Conservation (phyloP, 2,888 invertebrate genomes). For the Ferrisia virgata region DNA sequence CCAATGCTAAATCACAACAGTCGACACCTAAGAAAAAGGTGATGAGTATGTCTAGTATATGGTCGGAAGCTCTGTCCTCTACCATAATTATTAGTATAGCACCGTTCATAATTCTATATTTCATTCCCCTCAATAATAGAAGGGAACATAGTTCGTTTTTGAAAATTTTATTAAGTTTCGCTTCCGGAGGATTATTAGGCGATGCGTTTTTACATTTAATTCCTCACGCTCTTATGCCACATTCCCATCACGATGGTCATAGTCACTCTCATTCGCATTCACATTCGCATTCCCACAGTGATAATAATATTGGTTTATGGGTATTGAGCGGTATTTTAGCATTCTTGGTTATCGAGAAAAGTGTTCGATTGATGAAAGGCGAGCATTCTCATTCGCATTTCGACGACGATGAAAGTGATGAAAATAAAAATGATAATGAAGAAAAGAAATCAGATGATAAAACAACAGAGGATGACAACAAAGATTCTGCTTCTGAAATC, state of each 20-base stretch:
- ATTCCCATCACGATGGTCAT: slow-evolving; percentile 53
- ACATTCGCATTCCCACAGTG: slow-evolving; percentile 53
- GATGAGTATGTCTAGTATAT: slow-evolving; percentile 54
- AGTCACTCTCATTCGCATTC: slow-evolving; percentile 52
- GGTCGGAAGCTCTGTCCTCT: slow-evolving; percentile 81
- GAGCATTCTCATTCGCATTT: slow-evolving; percentile 73
- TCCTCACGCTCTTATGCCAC: slow-evolving; percentile 82
- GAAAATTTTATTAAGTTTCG: slow-evolving; percentile 88
- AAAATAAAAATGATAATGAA: slow-evolving; percentile 52
- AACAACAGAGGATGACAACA: background rate
- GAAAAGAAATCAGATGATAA: slow-evolving; percentile 27
- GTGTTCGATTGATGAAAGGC: slow-evolving; percentile 81
- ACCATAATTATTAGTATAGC: slow-evolving; percentile 92
- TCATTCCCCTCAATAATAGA: slow-evolving; percentile 87
- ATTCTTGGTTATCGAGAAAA: slow-evolving; percentile 90
- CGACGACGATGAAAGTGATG: slow-evolving; percentile 49
- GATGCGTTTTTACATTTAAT: slow-evolving; percentile 99
- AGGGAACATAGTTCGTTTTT: slow-evolving; percentile 79
- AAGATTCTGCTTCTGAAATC: slow-evolving; percentile 27
- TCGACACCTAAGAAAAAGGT: slow-evolving; percentile 47
- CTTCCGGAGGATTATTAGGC: slow-evolving; percentile 91
- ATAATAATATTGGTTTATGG: slow-evolving; percentile 88
- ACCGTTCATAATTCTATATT: slow-evolving; percentile 87
- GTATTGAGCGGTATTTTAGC: slow-evolving; percentile 89
- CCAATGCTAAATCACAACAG: slow-evolving; percentile 56